Conservation (phyloP, 2,797 vertebrate species). For the Capromys pilorides region DNA sequence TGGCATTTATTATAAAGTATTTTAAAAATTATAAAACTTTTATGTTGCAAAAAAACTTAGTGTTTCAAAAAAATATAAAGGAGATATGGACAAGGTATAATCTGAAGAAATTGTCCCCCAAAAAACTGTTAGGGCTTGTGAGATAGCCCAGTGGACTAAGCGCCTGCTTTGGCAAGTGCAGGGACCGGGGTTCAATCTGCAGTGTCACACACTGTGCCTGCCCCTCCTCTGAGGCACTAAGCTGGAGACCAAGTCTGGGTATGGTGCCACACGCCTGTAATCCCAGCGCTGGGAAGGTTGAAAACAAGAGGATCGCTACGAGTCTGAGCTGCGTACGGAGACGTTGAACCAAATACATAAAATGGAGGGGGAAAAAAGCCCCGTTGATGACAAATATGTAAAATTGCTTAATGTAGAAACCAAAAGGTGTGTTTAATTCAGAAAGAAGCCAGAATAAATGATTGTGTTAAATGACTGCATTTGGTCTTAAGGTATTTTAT, state of each 20-base stretch:
- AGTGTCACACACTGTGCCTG: no score
- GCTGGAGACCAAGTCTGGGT: no score
- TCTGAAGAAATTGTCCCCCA: slow-evolving; percentile 26
- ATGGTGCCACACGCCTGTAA: no score
- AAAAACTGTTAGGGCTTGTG: neutral
- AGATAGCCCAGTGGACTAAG: no score
- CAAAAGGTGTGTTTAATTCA: slow-evolving; percentile 37
- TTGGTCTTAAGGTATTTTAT: slow-evolving; percentile 43
- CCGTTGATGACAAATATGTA: neutral
- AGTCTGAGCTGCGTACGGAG: no score
- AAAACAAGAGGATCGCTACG: no score
- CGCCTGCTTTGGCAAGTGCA: no score
- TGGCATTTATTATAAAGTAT: slow-evolving; percentile 51
- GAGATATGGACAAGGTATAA: neutral
- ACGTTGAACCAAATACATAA: no score
- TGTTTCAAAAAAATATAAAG: slow-evolving; percentile 45
- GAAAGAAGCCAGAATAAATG: slow-evolving; percentile 16
- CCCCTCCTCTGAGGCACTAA: no score
- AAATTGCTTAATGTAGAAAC: neutral
- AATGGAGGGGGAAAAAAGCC: neutral
- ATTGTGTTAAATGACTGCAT: slow-evolving; percentile 53
- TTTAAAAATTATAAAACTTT: slow-evolving; percentile 36
- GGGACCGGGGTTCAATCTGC: no score
- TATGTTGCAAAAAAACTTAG: slow-evolving; percentile 13
- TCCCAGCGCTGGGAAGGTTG: no score